Base-by-base conservation (phyloP, 2,113 vertebrate genomes). In the Pseudopipra pipra region DNA sequence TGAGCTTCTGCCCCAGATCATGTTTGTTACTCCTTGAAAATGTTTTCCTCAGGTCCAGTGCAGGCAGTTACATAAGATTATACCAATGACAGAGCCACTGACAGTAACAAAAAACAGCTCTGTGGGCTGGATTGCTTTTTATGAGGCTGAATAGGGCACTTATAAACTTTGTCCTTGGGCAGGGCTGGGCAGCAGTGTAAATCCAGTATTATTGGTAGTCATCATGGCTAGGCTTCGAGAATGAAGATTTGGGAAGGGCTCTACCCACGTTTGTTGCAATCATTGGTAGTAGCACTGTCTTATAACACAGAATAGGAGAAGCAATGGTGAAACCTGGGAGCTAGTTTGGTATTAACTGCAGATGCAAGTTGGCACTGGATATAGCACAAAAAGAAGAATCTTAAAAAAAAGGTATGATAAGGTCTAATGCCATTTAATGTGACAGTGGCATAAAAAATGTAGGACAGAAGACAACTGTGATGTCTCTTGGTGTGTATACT, bases 391-490 rank as follows among this genome's bases (percentile, higher is more conserved):
- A 90, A 59, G 30, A 85, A 70, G 76, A 62, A 43, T 67, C 52
- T 65, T 62, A 8, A 27, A 76, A 27, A 35, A 82, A 76, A 89
- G 9, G 62, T 46, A 70, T 63, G 39, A 66, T 37, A 70, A 75
- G 59, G 27, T 66, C 91, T 83, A 93, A 89, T 80, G 72, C 33
- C 79, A 88, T 90, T 94, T 90, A 88, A 33, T 1, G 2, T 81
- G 63, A 88, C 51, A 82, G 78, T 43, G 74, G 46, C 78, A 94
- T 83, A 76, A 87, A 94, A 94, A 80, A 94, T 71, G 55, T 63
- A 96, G 67, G 51, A 91, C 52, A 90, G 87, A 94, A 85, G 68
- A 87, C 52, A 96, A 37, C 37, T 88, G 82, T 91, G 78, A 47
- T 90, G 59, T 71, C 72, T 95, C 47, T 85, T 67, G 77, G 43